A percentile compares a stretch with the other conserved stretches of the same genome.
These are phyloP conservation scores for Drosophila macrospina DNA, from an alignment of 2,888 invertebrate species.

Conservation along the genomic window DNA sequence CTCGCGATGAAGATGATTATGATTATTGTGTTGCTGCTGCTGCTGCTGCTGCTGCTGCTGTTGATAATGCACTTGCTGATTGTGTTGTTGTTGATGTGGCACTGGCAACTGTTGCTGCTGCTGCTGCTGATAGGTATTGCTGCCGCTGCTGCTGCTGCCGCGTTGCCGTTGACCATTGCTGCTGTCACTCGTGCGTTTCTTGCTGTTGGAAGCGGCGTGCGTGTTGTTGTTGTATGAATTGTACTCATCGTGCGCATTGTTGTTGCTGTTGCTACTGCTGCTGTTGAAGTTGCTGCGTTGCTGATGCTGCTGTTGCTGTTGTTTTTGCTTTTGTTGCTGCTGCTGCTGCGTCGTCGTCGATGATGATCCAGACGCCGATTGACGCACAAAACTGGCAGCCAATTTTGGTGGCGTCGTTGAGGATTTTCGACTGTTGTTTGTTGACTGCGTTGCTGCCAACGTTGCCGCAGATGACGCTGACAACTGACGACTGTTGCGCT, in stretches of 20 bases:
- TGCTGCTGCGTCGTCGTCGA: constrained; percentile 48
- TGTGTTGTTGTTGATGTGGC: constrained; percentile 39
- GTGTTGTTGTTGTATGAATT: constrained; percentile 66
- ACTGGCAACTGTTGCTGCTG: constrained; percentile 31
- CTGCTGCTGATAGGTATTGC: constrained; percentile 45
- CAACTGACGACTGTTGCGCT: constrained; percentile 52
- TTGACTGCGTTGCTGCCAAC: constrained; percentile 29
- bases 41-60: constrained; percentile 34
- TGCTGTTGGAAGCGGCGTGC: constrained; percentile 69
- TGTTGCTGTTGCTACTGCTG: constrained; percentile 44
- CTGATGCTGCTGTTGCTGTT: constrained; percentile 33
- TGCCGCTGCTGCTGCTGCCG: constrained; percentile 39
- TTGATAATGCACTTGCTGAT: constrained; percentile 35
- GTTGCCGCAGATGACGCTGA: constrained; percentile 1
- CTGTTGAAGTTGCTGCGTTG: constrained; percentile 30
- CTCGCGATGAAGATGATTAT: constrained; percentile 25
- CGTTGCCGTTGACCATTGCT: constrained; percentile 54
- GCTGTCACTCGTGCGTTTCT: constrained; percentile 67
- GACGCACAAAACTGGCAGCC: constrained; percentile 62
- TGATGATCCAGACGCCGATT: constrained; percentile 34
- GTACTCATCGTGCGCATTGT: constrained; percentile 63
- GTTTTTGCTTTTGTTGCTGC: constrained; percentile 38
- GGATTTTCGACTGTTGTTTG: constrained; percentile 51
- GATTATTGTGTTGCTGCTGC: constrained; percentile 21
- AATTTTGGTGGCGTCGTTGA: constrained; percentile 72